Percentiles rank a stretch among this genome's conserved stretches.
phyloP scores from a whole-genome alignment of 2,888 invertebrate genomes.

The Formica aserva region DNA sequence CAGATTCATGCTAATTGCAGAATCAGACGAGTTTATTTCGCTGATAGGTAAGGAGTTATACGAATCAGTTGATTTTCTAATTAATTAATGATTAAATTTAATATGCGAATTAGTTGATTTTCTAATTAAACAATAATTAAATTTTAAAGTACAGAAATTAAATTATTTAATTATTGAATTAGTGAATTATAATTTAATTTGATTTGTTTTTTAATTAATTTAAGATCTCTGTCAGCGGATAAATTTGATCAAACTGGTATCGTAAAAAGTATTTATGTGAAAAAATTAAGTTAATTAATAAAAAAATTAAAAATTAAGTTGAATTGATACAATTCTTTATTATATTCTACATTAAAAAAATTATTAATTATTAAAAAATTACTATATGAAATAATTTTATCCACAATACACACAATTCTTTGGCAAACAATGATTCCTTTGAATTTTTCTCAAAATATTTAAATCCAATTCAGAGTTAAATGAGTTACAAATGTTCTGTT shows the following conservation, averaged over 20 bases:
- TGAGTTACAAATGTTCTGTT: background rate
- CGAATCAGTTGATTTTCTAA: background rate
- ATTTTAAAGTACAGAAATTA: background rate
- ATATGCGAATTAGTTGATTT: background rate
- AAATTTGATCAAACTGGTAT: background rate
- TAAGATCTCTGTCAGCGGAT: background rate
- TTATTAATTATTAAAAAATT: too few species aligned
- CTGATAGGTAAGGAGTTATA: conserved; percentile 86
- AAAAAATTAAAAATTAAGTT: background rate
- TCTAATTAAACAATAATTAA: background rate
- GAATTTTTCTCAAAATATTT: background rate
- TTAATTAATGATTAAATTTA: background rate
- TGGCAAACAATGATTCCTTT: conserved; percentile 13
- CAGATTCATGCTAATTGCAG: conserved; percentile 98
- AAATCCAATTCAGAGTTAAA: background rate
- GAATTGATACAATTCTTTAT: background rate
- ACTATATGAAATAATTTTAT: background rate
- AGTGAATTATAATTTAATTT: background rate
- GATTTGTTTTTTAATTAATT: background rate
- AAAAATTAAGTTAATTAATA: background rate
- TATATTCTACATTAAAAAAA: too few species aligned
- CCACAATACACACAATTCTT: background rate
- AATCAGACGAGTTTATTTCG: conserved; percentile 94
- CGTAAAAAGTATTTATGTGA: background rate
- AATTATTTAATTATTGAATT: background rate